phyloP scores from a whole-genome alignment of 1,140 invertebrate genomes.

The Pentalonia nigronervosa region DNA sequence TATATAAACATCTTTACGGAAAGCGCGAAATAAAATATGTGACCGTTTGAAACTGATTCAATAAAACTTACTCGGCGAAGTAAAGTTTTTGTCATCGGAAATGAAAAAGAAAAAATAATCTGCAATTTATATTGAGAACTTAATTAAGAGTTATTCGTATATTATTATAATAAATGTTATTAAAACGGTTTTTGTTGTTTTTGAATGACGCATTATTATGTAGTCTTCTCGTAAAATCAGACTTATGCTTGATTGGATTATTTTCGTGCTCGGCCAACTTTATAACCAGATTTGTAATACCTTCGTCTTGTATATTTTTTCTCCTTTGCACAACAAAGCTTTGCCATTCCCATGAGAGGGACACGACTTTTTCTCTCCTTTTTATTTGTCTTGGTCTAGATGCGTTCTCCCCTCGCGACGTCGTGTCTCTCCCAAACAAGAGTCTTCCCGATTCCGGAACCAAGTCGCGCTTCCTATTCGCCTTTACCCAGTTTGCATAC shows the following conservation, averaged over 20 bases:
- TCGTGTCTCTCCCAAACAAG: not conserved
- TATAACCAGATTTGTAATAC: conserved; percentile 54
- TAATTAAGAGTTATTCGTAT: not conserved
- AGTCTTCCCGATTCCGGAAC: not conserved
- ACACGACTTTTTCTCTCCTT: conserved; percentile 28
- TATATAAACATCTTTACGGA: not conserved
- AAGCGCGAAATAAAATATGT: not conserved
- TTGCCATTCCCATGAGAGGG: conserved; percentile 35
- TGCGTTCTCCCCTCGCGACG: not conserved
- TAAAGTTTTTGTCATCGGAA: not conserved
- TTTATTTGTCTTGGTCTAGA: conserved; percentile 38
- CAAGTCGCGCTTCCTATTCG: not conserved
- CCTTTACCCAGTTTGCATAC: conserved; percentile 46
- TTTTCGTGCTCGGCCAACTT: conserved; percentile 52
- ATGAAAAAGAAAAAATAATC: not conserved
- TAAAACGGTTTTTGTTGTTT: not conserved
- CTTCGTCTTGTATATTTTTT: not conserved
- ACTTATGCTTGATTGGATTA: conserved; percentile 47
- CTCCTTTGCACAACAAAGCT: conserved; percentile 18
- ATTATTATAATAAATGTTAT: not conserved
- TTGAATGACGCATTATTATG: not conserved
- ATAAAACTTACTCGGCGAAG: not conserved
- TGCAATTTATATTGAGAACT: not conserved
- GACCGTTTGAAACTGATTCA: not conserved
- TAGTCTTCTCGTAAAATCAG: not conserved